phyloP scores from a whole-genome alignment of 2,797 vertebrate species.

The Pseudochaenichthys georgianus region DNA sequence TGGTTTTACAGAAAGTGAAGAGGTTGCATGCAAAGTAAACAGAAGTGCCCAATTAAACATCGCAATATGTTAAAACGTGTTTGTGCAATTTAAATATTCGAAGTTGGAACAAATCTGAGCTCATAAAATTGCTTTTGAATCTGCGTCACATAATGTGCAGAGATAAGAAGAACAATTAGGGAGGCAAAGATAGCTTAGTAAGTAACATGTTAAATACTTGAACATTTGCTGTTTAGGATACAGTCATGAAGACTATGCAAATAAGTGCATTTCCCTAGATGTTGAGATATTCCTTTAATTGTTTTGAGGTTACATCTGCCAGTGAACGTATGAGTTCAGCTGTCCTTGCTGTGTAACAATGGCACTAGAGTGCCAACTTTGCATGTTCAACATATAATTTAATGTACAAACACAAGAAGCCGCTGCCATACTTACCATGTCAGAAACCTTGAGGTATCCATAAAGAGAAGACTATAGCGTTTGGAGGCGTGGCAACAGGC shows the following conservation, averaged over 20 bases:
- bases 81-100: not conserved
- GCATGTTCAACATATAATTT: slow-evolving; percentile 47
- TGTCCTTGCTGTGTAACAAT: not conserved
- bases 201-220: no score
- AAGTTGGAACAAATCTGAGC: not conserved
- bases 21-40: not conserved
- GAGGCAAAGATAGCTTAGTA: not conserved
- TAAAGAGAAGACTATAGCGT: slow-evolving; percentile 98
- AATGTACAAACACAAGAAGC: slow-evolving; percentile 31
- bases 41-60: not conserved
- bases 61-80: not conserved
- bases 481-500: slow-evolving; percentile 96
- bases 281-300: not conserved
- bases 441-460: slow-evolving; percentile 91
- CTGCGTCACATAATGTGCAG: not conserved
- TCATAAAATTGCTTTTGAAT: not conserved
- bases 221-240: not conserved
- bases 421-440: slow-evolving; percentile 90
- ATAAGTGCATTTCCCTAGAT: not conserved
- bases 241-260: not conserved
- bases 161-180: not conserved
- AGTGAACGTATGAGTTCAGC: not conserved
- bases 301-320: slow-evolving; percentile 6
- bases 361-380: slow-evolving; percentile 12
- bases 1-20: not conserved